A percentile compares a stretch with the other conserved stretches of the same genome.
phyloP scores from a whole-genome alignment of 2,797 vertebrate species.

The Poecilia wingei region DNA sequence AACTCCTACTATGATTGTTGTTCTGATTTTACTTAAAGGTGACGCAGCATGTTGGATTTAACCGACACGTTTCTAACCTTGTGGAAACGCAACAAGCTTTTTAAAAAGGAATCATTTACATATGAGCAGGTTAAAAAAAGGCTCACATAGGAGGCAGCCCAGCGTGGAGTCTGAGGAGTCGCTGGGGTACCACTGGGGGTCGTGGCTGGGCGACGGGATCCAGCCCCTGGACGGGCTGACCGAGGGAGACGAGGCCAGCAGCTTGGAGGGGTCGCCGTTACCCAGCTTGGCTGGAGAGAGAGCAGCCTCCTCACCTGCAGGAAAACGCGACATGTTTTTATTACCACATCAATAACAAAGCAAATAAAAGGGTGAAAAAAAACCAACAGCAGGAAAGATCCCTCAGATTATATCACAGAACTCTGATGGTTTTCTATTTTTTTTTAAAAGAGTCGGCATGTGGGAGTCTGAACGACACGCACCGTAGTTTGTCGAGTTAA shows the following conservation, averaged over 20 bases:
- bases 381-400: background rate
- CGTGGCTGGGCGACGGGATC: constrained; percentile 97
- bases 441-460: background rate
- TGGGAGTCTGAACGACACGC: constrained; percentile 19
- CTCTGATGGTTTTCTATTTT: background rate
- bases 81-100: background rate
- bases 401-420: background rate
- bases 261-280: constrained; percentile 90
- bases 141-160: constrained; percentile 95
- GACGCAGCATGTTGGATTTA: background rate
- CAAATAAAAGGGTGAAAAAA: background rate
- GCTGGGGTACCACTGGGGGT: constrained; percentile 98
- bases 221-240: constrained; percentile 92
- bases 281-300: constrained; percentile 95
- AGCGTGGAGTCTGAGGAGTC: constrained; percentile 95
- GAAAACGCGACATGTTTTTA: background rate
- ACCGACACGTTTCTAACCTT: background rate
- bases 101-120: background rate
- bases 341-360: background rate
- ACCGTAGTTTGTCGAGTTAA: constrained; percentile 96
- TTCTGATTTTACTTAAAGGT: background rate
- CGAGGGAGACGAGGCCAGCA: constrained; percentile 90
- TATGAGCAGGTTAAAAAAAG: background rate
- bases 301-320: constrained; percentile 88
- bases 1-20: background rate